Evolutionary conservation across 92 coral and sea anemone species (phyloP), one percentile per base, ranked within the genome.

Genomic region (Epizoanthus illoricatus): DNA sequence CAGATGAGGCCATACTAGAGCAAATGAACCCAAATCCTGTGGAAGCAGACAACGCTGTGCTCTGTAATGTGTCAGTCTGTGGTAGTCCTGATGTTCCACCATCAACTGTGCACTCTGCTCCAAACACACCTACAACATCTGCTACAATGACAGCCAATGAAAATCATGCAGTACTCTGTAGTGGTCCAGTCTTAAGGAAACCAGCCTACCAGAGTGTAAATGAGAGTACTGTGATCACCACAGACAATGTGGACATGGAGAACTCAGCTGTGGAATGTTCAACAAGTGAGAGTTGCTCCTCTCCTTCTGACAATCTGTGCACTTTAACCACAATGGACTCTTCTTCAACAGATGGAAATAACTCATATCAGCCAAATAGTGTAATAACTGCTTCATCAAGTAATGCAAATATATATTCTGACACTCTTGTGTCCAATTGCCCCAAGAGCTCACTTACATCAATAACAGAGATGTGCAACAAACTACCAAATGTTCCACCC

Each of bases 401-500:
- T 78, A 59, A 78, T 78, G 28, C 17, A 11, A 43, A 58, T 9
- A 40, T 12, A 7, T 2, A 13, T 71, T 9, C 82, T 0, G 40
- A 13, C 28, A 41, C 23, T 78, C 71, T 78, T 63, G 5, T 52
- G 5, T 20, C 82, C 4, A 75, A 1, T 10, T 17, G 81, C 42
- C 43, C 61, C 24, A 61, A 78, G 28, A 78, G 82, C 5, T 64
- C 54, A 15, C 71, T 78, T 56, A 62, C 10, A 13, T 78, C 82
- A 45, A 78, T 78, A 59, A 63, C 71, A n/a, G 82, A 78, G 4
- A 17, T 78, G 82, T 78, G 82, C 23, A 63, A 78, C 60, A 78
- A 64, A 59, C 40, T 78, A 43, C 82, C 82, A 20, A 20, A 62
- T 21, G 52, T 63, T 63, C 62, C 71, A 13, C 60, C 21, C 5